These are phyloP conservation scores for Tachycineta bicolor DNA, from an alignment of 2,113 vertebrate species.

Conservation along the genomic window DNA sequence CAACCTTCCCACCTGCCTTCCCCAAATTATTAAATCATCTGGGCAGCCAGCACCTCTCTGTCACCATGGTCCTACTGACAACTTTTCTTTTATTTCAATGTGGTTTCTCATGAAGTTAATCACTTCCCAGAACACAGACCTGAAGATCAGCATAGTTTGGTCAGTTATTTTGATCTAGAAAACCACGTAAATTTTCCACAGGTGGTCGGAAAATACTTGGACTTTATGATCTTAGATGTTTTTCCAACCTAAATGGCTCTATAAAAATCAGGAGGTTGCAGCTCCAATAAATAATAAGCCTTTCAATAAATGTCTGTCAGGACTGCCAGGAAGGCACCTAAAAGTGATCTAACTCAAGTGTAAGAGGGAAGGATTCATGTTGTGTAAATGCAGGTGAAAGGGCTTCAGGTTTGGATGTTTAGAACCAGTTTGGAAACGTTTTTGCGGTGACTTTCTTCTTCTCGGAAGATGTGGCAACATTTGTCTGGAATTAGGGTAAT, in stretches of 20 bases:
- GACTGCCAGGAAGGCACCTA: background rate
- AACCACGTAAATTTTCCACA: background rate
- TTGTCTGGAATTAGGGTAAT: background rate
- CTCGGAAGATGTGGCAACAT: background rate
- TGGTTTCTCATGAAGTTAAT: background rate
- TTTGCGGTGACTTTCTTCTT: background rate
- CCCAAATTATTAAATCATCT: background rate
- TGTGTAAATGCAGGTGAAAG: background rate
- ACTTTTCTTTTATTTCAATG: background rate
- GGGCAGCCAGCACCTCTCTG: accelerated
- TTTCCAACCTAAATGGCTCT: background rate
- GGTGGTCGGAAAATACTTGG: background rate
- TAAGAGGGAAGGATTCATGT: background rate
- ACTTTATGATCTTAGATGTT: background rate
- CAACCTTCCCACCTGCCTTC: background rate
- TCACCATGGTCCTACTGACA: background rate
- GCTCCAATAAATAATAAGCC: background rate
- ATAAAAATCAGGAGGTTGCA: background rate
- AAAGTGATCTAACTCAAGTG: no score
- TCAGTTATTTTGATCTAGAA: background rate
- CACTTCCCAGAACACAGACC: accelerated
- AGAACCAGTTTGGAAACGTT: background rate
- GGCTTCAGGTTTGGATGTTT: background rate
- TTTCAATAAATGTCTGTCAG: background rate
- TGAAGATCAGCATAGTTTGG: background rate